Base-by-base conservation (phyloP, 1,140 invertebrate genomes). In the Temnothorax nylanderi region DNA sequence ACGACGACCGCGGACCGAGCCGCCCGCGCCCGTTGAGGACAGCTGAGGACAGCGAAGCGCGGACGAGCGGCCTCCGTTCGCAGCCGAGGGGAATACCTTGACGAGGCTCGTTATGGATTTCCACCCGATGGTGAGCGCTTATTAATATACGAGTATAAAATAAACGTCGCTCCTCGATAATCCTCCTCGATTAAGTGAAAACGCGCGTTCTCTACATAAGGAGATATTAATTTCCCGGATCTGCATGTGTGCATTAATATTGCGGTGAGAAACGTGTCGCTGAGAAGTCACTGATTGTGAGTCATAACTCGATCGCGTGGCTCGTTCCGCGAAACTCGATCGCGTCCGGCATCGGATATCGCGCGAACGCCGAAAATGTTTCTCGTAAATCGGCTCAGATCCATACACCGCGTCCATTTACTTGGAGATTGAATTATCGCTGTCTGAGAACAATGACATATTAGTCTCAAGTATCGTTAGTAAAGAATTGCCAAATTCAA, bases 101-200 rank as follows among this genome's bases (percentile, higher is more conserved):
- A 88, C 6, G 60, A 65, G 74, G 32, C 86, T 85, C 90, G 93
- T 93, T 92, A 94, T 94, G 93, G 93, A 94, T 93, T 89, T 91
- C 88, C 74, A 88, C 74, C 89, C 89, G 76, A 94, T 92, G 92
- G 93, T 94, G 74, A 91, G 92, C 87, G 37, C 67, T 76, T 47
- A 34, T 18, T 18, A 47, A 47, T 41, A 34, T 26, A 26, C 1
- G 1, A 26, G 26, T 1, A 26, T 26, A 26, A 47, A 34, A 44
- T 32, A 4, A 71, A 11, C n/a, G 4, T 13, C 56, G 16, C 49
- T 37, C 16, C 21, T 49, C 32, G 10, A 54, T 67, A n/a, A n/a
- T n/a, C n/a, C 49, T 37, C 16, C 21, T 49, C 32, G 10, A 54
- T 67, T 80, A 44, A 71, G 26, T 21, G 5, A 44, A 7, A 81